Evolutionary conservation across 2,797 vertebrate species (phyloP).

Genomic region (Carcharodon carcharias): DNA sequence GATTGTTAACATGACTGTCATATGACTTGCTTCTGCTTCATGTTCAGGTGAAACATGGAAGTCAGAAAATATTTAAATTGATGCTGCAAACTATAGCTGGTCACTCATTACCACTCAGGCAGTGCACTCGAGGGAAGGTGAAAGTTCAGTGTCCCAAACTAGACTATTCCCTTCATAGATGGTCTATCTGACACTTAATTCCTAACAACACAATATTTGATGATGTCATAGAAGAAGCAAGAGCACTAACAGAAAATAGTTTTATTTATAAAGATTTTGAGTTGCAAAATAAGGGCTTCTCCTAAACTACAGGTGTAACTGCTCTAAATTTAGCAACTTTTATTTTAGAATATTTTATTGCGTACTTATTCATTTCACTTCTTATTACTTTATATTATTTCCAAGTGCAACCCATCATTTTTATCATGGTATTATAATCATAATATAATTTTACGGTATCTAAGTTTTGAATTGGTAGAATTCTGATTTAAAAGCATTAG

Average conservation of each 20-base stretch:
- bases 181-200: neutral
- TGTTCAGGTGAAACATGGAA: constrained; percentile 1
- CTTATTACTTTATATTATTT: neutral
- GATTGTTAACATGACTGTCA: neutral
- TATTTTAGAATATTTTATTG: neutral
- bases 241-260: constrained; percentile 35
- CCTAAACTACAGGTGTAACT: constrained; percentile 34
- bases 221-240: constrained; percentile 37
- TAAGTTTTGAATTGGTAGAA: neutral
- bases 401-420: neutral
- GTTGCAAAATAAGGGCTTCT: constrained; percentile 22
- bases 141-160: neutral
- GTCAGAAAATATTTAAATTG: constrained; percentile 3
- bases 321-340: constrained; percentile 34
- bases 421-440: neutral
- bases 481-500: neutral
- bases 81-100: neutral
- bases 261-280: constrained; percentile 8
- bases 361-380: constrained; percentile 26
- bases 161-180: neutral
- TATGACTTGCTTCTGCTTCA: neutral
- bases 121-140: neutral
- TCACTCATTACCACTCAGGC: neutral
- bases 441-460: neutral
- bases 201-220: constrained; percentile 22